These are phyloP conservation scores for Hippocampus abdominalis DNA, from an alignment of 2,113 vertebrate species.

Conservation along the genomic window DNA sequence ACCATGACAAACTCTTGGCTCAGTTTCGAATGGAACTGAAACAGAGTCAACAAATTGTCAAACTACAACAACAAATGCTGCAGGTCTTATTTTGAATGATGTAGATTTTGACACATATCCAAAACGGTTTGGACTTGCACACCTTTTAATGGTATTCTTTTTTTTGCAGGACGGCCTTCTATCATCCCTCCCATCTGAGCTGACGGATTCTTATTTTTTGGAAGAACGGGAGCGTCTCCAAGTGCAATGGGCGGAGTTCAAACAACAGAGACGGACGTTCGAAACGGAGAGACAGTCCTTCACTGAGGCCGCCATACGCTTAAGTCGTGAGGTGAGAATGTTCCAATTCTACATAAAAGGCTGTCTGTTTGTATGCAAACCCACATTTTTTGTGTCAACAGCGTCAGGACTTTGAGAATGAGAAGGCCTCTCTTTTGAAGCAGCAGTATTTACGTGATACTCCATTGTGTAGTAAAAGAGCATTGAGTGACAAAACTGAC, in stretches of 20 bases:
- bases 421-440: conserved; percentile 64
- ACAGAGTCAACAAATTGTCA: conserved; percentile 68
- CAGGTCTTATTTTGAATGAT: conserved; percentile 55
- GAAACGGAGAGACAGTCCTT: conserved; percentile 74
- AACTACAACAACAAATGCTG: conserved; percentile 68
- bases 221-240: conserved; percentile 76
- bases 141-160: background rate
- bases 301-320: conserved; percentile 76
- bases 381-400: conserved; percentile 22
- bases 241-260: conserved; percentile 53
- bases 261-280: conserved; percentile 68
- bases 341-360: background rate
- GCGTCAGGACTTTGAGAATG: conserved; percentile 72
- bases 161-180: conserved; percentile 55
- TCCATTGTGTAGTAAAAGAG: conserved; percentile 23
- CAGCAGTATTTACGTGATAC: conserved; percentile 68
- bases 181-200: conserved; percentile 36
- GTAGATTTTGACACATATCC: background rate
- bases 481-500: conserved; percentile 14
- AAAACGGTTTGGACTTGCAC: background rate
- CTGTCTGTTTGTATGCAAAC: background rate
- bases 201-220: conserved; percentile 70
- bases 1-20: conserved; percentile 74
- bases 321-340: conserved; percentile 72
- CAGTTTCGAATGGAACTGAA: conserved; percentile 68